These are phyloP conservation scores for Nymphalis polychloros DNA, from an alignment of 2,888 invertebrate genomes.

Conservation along the genomic window DNA sequence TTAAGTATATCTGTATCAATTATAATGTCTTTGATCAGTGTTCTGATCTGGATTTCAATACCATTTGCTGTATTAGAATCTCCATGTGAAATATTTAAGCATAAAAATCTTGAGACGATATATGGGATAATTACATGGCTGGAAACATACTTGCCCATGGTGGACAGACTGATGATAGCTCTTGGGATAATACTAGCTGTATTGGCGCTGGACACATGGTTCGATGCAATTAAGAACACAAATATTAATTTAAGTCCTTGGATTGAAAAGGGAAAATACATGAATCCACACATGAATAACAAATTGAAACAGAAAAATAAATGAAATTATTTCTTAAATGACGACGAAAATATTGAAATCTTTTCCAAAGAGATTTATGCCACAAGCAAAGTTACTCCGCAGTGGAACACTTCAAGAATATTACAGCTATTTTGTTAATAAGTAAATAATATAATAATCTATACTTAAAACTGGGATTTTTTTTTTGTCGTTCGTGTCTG, in stretches of 20 bases:
- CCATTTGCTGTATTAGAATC: conserved; percentile 50
- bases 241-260: conserved; percentile 54
- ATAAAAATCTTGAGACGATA: conserved; percentile 36
- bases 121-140: conserved; percentile 43
- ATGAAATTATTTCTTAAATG: not conserved
- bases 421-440: too few species aligned
- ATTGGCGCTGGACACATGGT: conserved; percentile 44
- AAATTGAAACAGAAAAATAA: not conserved
- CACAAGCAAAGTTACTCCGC: too few species aligned
- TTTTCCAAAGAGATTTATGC: too few species aligned
- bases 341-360: too few species aligned
- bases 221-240: conserved; percentile 53
- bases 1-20: conserved; percentile 52
- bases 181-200: conserved; percentile 46
- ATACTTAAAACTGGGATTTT: too few species aligned
- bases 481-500: too few species aligned
- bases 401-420: too few species aligned
- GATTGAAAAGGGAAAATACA: conserved; percentile 53
- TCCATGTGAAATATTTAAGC: conserved; percentile 50
- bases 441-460: too few species aligned
- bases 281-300: not conserved
- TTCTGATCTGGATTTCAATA: conserved; percentile 52
- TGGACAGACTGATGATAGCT: conserved; percentile 51
- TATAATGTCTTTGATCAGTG: conserved; percentile 51
- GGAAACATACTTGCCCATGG: conserved; percentile 44